Evolutionary conservation across 1,140 invertebrate species (phyloP).

Genomic region (Trachymyrmex septentrionalis): DNA sequence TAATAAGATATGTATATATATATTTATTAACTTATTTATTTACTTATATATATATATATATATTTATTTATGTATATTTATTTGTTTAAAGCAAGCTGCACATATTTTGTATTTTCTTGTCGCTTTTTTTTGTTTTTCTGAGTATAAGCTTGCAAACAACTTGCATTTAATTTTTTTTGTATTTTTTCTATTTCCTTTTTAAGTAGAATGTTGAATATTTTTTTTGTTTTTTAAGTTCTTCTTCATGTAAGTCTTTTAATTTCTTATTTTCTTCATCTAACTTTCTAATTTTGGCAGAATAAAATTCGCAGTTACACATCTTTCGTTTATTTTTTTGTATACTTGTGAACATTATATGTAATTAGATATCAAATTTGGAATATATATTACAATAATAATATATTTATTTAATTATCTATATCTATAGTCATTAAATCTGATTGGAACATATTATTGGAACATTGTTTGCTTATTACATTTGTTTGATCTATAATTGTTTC

Average conservation of each 20-base stretch:
- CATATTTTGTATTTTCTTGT: constrained; percentile 6
- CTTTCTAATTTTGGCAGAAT: background rate
- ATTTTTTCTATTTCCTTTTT: constrained; percentile 6
- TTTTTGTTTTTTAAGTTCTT: constrained; percentile 2
- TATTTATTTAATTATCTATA: too few relatives aligned
- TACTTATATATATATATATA: too few relatives aligned
- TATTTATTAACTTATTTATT: too few relatives aligned
- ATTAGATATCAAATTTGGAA: too few relatives aligned
- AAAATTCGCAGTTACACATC: background rate
- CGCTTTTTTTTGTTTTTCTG: background rate
- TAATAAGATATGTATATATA: too few relatives aligned
- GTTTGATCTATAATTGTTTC: too few relatives aligned
- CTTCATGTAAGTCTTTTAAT: background rate
- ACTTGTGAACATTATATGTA: background rate
- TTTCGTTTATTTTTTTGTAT: background rate
- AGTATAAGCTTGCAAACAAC: background rate
- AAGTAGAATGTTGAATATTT: background rate
- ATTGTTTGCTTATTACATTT: too few relatives aligned
- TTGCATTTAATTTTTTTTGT: background rate
- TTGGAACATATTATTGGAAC: too few relatives aligned
- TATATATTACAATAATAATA: too few relatives aligned
- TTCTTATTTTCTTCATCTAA: background rate
- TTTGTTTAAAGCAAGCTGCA: background rate
- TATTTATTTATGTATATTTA: too few relatives aligned
- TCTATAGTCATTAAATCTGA: too few relatives aligned